phyloP scores from a whole-genome alignment of 2,888 invertebrate genomes.

The Aporophyla lueneburgensis region DNA sequence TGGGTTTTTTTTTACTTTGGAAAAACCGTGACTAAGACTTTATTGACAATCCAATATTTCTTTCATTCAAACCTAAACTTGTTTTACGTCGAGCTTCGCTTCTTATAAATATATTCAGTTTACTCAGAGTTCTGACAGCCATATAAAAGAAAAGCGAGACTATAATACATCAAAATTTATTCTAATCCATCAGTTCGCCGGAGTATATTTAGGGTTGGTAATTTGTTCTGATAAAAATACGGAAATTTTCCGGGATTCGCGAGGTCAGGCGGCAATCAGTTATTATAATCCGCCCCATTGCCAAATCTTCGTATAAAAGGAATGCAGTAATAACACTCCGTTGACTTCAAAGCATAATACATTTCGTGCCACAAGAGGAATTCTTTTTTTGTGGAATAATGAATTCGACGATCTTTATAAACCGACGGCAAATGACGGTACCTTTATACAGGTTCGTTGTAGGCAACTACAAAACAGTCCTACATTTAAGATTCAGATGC shows the following conservation, averaged over 20 bases:
- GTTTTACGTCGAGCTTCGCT: conserved; percentile 2
- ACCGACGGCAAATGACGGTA: conserved; percentile 35
- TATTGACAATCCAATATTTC: conserved; percentile 25
- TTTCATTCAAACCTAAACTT: conserved; percentile 23
- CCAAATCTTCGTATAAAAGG: conserved; percentile 64
- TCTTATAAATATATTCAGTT: conserved; percentile 3
- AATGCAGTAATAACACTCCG: conserved; percentile 66
- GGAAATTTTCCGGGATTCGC: conserved; percentile 45
- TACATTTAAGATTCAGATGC: conserved; percentile 12
- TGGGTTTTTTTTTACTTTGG: conserved; percentile 3
- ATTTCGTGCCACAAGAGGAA: conserved; percentile 53
- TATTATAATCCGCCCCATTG: conserved; percentile 65
- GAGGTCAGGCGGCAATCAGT: conserved; percentile 67
- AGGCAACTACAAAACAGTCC: conserved; percentile 18
- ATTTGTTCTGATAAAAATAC: conserved; percentile 64
- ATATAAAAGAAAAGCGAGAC: conserved; percentile 40
- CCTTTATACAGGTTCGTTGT: background rate
- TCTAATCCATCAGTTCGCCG: conserved; percentile 56
- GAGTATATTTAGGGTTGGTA: conserved; percentile 57
- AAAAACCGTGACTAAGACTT: background rate
- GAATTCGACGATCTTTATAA: conserved; percentile 48
- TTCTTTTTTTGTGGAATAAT: conserved; percentile 57
- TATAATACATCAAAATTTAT: conserved; percentile 52
- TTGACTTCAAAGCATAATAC: conserved; percentile 65
- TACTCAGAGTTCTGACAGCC: conserved; percentile 15